Percentiles rank a stretch among this genome's conserved stretches.
phyloP scores from a whole-genome alignment of 2,888 invertebrate species.

The Hermaeophaga mercurialis region DNA sequence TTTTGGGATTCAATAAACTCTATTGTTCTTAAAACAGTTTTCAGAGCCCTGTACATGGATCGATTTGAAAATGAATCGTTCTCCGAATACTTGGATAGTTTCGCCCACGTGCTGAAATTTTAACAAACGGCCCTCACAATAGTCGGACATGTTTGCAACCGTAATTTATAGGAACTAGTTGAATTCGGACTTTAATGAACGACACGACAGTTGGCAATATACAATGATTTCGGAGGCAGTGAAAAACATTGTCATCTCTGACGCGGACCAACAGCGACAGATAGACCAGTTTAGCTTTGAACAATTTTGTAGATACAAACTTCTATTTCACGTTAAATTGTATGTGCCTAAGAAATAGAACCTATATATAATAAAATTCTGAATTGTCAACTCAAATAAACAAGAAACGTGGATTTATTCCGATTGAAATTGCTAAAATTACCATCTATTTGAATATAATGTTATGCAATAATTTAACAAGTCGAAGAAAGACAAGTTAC shows the following conservation, averaged over 20 bases:
- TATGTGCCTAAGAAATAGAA: too few species aligned
- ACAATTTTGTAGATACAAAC: too few species aligned
- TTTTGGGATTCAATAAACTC: too few species aligned
- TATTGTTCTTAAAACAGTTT: too few species aligned
- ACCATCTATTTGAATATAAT: too few species aligned
- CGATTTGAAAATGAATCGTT: conserved; percentile 1
- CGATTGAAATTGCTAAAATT: too few species aligned
- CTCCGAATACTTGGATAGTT: conserved; percentile 4
- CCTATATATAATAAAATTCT: too few species aligned
- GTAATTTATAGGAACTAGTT: conserved; percentile 19
- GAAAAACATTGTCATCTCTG: neutral
- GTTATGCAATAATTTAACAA: too few species aligned
- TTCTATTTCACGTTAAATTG: too few species aligned
- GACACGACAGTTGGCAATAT: conserved; percentile 4
- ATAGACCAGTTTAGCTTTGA: neutral
- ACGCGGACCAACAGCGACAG: neutral
- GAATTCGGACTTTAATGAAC: conserved; percentile 11
- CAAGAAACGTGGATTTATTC: too few species aligned
- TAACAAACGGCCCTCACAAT: conserved; percentile 10
- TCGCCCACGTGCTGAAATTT: conserved; percentile 14
- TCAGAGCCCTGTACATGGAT: neutral
- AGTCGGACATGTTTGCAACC: conserved; percentile 6
- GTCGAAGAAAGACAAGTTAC: too few species aligned
- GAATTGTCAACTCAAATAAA: too few species aligned
- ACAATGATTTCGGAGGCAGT: neutral